Evolutionary conservation across 2,797 vertebrate species (phyloP).

Genomic region (Thripadectes ignobilis): DNA sequence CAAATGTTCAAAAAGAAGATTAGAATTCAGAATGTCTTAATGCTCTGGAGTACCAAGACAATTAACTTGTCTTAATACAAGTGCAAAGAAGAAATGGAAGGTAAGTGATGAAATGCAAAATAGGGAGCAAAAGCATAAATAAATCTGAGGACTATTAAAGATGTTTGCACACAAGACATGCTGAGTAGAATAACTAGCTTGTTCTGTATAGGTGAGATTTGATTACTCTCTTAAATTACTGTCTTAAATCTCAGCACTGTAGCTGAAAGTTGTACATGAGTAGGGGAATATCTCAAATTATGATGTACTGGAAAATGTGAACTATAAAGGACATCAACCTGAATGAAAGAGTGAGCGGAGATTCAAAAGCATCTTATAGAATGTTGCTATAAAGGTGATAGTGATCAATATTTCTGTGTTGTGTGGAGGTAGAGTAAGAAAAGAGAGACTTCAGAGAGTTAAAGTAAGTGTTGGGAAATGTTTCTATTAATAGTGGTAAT

Average conservation of each 20-base stretch:
- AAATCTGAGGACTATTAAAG: neutral
- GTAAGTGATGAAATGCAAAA: neutral
- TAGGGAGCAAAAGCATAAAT: neutral
- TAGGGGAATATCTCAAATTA: neutral
- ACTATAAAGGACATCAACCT: neutral
- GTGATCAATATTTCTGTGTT: neutral
- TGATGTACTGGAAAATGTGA: neutral
- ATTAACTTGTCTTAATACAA: neutral
- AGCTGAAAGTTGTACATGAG: neutral
- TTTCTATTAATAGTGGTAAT: neutral
- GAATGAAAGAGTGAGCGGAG: neutral
- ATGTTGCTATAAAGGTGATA: neutral
- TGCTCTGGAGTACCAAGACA: neutral
- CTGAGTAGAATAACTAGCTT: neutral
- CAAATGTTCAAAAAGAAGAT: neutral
- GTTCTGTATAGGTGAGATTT: neutral
- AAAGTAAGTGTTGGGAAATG: neutral
- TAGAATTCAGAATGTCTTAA: neutral
- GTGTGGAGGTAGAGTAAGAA: neutral
- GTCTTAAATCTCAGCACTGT: neutral
- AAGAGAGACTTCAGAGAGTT: neutral
- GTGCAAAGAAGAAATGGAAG: neutral
- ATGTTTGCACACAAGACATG: neutral
- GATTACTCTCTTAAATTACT: neutral
- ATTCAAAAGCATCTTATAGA: neutral